phyloP scores from a whole-genome alignment of 2,888 invertebrate species.

The Sabellastarte sp. region DNA sequence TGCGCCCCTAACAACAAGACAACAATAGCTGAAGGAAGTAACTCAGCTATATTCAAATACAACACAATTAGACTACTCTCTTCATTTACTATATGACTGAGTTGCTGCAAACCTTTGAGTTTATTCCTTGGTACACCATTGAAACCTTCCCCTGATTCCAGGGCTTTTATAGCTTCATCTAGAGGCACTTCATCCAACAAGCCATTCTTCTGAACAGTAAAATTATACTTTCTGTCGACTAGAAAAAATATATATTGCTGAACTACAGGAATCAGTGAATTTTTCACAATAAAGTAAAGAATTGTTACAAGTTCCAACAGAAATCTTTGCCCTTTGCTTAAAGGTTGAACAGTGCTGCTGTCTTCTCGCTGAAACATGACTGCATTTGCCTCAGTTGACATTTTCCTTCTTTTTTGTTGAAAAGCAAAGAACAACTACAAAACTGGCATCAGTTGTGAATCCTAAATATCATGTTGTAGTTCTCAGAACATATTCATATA shows the following conservation, averaged over 20 bases:
- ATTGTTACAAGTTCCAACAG: conserved; percentile 27
- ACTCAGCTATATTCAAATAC: conserved; percentile 52
- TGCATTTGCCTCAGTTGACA: no score
- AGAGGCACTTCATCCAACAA: conserved; percentile 1
- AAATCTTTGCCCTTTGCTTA: conserved; percentile 21
- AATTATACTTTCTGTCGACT: conserved; percentile 28
- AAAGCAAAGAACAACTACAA: no score
- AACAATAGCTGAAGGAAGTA: conserved; percentile 39
- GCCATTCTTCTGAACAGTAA: conserved; percentile 10
- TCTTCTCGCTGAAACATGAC: no score
- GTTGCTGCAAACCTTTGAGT: no score
- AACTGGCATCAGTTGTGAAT: no score
- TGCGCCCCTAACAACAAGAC: conserved; percentile 54
- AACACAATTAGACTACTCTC: conserved; percentile 32
- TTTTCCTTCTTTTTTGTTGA: no score
- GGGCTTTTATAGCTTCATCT: not conserved
- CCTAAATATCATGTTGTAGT: no score
- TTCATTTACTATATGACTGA: conserved; percentile 23
- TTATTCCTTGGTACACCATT: no score
- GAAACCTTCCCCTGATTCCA: no score
- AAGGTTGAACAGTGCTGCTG: no score
- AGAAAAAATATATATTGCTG: conserved; percentile 32
- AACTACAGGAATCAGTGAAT: conserved; percentile 28
- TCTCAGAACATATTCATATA: no score
- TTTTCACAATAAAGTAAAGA: conserved; percentile 31